These are phyloP conservation scores for Drosophila atroscutellata DNA, from an alignment of 2,888 invertebrate genomes.

Conservation along the genomic window DNA sequence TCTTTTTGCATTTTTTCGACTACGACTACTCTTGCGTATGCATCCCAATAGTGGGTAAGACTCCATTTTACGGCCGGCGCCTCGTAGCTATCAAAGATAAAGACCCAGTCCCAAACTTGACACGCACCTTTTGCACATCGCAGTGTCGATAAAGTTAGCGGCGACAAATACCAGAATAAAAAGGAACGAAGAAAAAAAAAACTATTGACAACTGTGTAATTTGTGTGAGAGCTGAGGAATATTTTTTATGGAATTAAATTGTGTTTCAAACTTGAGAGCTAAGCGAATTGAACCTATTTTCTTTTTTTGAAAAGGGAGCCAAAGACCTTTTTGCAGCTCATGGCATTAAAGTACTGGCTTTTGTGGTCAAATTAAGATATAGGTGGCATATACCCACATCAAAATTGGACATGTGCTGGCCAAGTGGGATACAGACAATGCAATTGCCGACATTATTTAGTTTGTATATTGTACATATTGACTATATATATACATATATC, in stretches of 20 bases:
- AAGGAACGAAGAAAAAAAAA: constrained; percentile 17
- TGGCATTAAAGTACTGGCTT: constrained; percentile 62
- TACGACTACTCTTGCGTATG: constrained; percentile 14
- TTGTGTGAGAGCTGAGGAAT: constrained; percentile 15
- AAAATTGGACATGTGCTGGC: constrained; percentile 53
- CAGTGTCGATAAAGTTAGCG: constrained; percentile 51
- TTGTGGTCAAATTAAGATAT: constrained; percentile 76
- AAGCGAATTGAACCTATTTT: constrained; percentile 21
- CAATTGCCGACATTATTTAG: constrained; percentile 7
- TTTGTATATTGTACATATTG: background rate
- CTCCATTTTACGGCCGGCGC: constrained; percentile 41
- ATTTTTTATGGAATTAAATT: constrained; percentile 54
- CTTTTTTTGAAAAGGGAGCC: constrained; percentile 26
- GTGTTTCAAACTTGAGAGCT: constrained; percentile 39
- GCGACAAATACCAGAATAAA: constrained; percentile 18
- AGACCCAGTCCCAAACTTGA: constrained; percentile 39
- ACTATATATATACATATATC: background rate
- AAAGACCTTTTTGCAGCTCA: constrained; percentile 49
- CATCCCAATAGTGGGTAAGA: constrained; percentile 34
- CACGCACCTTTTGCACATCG: constrained; percentile 69
- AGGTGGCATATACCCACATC: constrained; percentile 65
- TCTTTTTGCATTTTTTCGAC: constrained; percentile 22
- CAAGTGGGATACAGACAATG: constrained; percentile 29
- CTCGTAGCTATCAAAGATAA: constrained; percentile 28
- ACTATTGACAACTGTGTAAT: constrained; percentile 61